Conservation (phyloP, 2,888 invertebrate genomes). For the Leptothorax acervorum region DNA sequence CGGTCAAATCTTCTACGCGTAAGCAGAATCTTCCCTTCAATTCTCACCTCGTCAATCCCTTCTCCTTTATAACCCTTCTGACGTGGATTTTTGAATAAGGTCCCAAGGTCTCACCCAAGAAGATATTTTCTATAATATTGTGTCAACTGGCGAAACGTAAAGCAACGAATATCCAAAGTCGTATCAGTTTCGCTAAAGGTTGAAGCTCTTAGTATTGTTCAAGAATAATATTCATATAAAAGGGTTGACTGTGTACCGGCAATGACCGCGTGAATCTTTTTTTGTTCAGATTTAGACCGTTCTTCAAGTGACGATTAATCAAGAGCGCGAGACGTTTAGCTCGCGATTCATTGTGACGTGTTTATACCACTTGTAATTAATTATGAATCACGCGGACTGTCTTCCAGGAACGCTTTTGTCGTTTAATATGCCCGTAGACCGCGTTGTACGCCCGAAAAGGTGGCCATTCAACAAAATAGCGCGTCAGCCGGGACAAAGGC, state of each 20-base stretch:
- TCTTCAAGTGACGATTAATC: conserved; percentile 57
- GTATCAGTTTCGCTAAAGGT: not conserved
- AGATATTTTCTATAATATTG: not conserved
- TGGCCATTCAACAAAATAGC: conserved; percentile 46
- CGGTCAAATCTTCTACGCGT: conserved; percentile 14
- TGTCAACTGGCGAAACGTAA: not conserved
- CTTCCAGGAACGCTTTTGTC: conserved; percentile 46
- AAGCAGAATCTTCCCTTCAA: conserved; percentile 6
- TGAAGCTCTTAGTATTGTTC: conserved; percentile 1
- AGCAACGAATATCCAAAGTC: not conserved
- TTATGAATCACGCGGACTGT: conserved; percentile 57
- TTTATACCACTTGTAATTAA: conserved; percentile 65
- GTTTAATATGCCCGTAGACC: conserved; percentile 29
- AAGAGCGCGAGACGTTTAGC: conserved; percentile 18
- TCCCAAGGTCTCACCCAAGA: not conserved
- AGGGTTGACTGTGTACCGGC: not conserved
- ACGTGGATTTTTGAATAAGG: not conserved
- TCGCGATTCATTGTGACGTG: conserved; percentile 54
- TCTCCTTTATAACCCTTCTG: not conserved
- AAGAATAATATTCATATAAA: conserved; percentile 1
- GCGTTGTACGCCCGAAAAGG: conserved; percentile 48
- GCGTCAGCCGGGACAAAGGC: conserved; percentile 49
- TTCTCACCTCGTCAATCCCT: not conserved
- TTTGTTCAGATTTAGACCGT: conserved; percentile 18
- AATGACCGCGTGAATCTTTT: not conserved